These are phyloP conservation scores for Xyrichtys novacula DNA, from an alignment of 2,797 vertebrate species.

Conservation along the genomic window DNA sequence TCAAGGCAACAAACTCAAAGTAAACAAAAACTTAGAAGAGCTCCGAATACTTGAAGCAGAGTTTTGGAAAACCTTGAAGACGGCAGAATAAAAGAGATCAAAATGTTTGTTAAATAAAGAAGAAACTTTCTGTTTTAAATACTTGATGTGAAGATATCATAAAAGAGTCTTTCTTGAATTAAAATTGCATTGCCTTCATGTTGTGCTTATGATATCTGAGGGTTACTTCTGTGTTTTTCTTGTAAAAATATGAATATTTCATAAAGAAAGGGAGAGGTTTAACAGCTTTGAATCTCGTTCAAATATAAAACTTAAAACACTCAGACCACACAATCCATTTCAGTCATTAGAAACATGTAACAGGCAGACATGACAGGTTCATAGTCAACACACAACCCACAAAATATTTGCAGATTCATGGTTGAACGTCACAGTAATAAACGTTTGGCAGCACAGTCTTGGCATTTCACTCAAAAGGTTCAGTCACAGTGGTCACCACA, in stretches of 20 bases:
- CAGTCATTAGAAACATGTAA: slow-evolving; percentile 23
- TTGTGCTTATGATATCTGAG: not conserved
- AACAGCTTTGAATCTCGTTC: slow-evolving; percentile 19
- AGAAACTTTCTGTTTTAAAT: not conserved
- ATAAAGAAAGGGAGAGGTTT: not conserved
- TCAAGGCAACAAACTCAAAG: too few relatives aligned
- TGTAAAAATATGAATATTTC: not conserved
- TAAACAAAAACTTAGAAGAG: too few relatives aligned
- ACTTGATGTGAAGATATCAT: not conserved
- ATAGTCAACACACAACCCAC: slow-evolving; percentile 24
- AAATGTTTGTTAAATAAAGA: not conserved
- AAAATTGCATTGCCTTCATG: not conserved
- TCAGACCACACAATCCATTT: not conserved
- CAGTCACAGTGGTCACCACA: slow-evolving; percentile 50
- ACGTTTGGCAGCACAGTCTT: slow-evolving; percentile 38
- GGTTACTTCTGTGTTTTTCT: not conserved
- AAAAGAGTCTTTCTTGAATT: not conserved
- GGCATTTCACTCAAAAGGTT: slow-evolving; percentile 38
- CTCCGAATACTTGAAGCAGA: too few relatives aligned
- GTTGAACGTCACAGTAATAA: slow-evolving; percentile 35
- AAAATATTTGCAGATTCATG: slow-evolving; percentile 33
- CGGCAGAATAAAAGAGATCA: not conserved
- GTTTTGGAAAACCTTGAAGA: too few relatives aligned
- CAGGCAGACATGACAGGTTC: slow-evolving; percentile 9
- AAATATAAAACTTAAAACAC: slow-evolving; percentile 5